These are phyloP conservation scores for Entomobrya proxima DNA, from an alignment of 2,888 invertebrate species.

Conservation along the genomic window DNA sequence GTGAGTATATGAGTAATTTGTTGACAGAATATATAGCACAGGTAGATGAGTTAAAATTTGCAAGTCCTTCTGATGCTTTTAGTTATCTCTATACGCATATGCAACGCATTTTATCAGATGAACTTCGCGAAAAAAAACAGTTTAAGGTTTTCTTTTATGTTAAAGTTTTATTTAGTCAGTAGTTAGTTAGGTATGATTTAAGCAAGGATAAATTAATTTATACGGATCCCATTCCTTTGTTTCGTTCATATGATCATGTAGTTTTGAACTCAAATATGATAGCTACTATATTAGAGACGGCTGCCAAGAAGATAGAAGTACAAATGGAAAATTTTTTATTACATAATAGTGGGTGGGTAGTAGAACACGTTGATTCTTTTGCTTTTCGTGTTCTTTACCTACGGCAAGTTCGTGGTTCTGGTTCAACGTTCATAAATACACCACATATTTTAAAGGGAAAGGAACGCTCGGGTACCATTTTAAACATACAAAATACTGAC, in stretches of 20 bases:
- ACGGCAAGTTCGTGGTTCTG: not conserved
- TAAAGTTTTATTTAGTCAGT: not conserved
- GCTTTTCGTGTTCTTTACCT: not conserved
- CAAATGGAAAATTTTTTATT: not conserved
- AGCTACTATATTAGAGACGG: not conserved
- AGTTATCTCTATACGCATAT: not conserved
- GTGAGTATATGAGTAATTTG: no score
- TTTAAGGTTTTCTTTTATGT: constrained; percentile 10
- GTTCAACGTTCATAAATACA: not conserved
- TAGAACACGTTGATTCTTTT: not conserved
- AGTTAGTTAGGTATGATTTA: not conserved
- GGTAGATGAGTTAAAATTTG: no score
- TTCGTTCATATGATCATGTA: not conserved
- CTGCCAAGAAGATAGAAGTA: not conserved
- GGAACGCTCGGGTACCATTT: not conserved
- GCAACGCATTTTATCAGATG: not conserved
- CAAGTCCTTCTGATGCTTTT: not conserved
- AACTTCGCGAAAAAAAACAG: not conserved
- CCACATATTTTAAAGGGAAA: not conserved
- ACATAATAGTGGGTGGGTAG: not conserved
- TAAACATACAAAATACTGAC: not conserved
- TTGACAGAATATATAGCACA: no score
- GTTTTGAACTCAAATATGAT: not conserved
- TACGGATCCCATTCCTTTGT: not conserved
- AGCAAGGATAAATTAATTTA: not conserved